These are phyloP conservation scores for Malurus elegans DNA, from an alignment of 2,113 vertebrate genomes.

Conservation along the genomic window DNA sequence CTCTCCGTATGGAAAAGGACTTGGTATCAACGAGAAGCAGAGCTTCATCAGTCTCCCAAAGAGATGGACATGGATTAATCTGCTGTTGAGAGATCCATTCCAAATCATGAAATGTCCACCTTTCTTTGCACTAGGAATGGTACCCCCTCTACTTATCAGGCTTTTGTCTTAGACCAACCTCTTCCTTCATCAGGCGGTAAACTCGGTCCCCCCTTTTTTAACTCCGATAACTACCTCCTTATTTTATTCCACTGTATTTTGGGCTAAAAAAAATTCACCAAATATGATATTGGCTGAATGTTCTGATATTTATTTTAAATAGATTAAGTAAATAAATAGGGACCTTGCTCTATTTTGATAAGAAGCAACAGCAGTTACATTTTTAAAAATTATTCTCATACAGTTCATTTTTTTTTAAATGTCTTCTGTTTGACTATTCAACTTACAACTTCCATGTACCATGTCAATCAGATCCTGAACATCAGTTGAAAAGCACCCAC, in stretches of 20 bases:
- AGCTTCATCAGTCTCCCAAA: conserved; percentile 46
- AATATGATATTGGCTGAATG: accelerated
- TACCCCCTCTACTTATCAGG: not conserved
- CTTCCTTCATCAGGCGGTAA: not conserved
- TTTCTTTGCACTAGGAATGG: not conserved
- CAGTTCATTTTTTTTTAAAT: accelerated
- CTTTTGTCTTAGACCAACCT: conserved; percentile 26
- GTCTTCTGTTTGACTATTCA: not conserved
- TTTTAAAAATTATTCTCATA: not conserved
- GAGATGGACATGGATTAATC: conserved; percentile 52
- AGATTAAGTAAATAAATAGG: not conserved
- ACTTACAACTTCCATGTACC: not conserved
- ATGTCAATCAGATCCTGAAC: not conserved
- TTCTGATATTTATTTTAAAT: not conserved
- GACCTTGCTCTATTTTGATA: not conserved
- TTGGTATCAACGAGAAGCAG: not conserved
- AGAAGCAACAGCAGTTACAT: accelerated
- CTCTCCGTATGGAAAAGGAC: conserved; percentile 29
- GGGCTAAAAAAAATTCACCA: not conserved
- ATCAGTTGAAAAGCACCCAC: not conserved
- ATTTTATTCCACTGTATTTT: not conserved
- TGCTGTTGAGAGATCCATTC: conserved; percentile 24
- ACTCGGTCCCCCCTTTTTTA: not conserved
- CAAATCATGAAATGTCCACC: conserved; percentile 36
- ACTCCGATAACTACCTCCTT: not conserved